Conservation (phyloP, 1,140 invertebrate genomes). For the Cataglyphis hispanica region DNA sequence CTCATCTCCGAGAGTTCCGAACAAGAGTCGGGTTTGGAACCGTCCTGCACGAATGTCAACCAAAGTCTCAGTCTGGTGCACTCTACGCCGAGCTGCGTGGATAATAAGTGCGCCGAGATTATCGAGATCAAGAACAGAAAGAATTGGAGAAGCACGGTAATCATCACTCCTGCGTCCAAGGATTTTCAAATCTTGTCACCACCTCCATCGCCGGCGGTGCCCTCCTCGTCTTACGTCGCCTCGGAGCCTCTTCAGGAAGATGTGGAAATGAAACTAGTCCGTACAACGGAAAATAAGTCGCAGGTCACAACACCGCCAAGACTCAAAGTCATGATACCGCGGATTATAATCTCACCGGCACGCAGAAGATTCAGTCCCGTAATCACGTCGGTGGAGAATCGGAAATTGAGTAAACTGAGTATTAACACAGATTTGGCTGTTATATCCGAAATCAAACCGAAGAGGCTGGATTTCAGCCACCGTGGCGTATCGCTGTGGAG, state of each 20-base stretch:
- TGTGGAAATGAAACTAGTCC: constrained; percentile 75
- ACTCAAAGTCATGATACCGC: constrained; percentile 7
- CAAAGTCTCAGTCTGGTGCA: constrained; percentile 12
- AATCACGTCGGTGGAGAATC: constrained; percentile 66
- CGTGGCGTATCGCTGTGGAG: constrained; percentile 56
- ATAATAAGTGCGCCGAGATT: constrained; percentile 40
- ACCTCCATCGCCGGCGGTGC: constrained; percentile 77
- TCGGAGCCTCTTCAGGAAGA: constrained; percentile 71
- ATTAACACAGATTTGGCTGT: constrained; percentile 69
- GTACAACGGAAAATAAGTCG: constrained; percentile 74
- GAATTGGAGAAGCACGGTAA: constrained; percentile 59
- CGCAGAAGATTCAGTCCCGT: constrained; percentile 68
- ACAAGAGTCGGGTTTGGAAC: constrained; percentile 20
- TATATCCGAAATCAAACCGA: constrained; percentile 78
- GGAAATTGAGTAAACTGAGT: constrained; percentile 69
- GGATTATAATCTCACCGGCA: constrained; percentile 72
- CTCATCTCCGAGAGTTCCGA: neutral
- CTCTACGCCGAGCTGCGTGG: constrained; percentile 34
- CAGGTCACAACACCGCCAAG: constrained; percentile 43
- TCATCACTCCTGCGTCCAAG: constrained; percentile 72
- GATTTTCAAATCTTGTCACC: constrained; percentile 69
- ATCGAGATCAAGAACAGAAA: constrained; percentile 39
- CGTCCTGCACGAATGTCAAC: constrained; percentile 35
- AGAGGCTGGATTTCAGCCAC: constrained; percentile 80
- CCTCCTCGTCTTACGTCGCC: constrained; percentile 71